A percentile compares a stretch with the other conserved stretches of the same genome.
These are phyloP conservation scores for Drosophila borealis DNA, from an alignment of 2,888 invertebrate genomes.

Conservation along the genomic window DNA sequence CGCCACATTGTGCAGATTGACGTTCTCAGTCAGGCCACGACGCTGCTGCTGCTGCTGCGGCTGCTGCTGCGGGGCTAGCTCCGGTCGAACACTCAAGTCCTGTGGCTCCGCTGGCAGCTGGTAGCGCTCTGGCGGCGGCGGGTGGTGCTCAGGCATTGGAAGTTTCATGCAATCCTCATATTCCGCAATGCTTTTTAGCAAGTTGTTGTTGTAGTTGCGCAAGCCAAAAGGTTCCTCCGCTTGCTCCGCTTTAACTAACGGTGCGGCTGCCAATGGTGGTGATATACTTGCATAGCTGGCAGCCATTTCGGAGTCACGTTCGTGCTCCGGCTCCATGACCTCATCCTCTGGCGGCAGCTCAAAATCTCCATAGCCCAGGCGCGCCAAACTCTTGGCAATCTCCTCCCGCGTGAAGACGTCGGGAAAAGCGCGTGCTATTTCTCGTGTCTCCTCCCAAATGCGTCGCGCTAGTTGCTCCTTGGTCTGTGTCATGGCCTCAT, in stretches of 20 bases:
- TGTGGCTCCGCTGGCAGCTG: slow-evolving; percentile 72
- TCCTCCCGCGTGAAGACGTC: slow-evolving; percentile 83
- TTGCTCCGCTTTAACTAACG: slow-evolving; percentile 57
- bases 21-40: slow-evolving; percentile 77
- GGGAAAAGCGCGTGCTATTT: slow-evolving; percentile 83
- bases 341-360: slow-evolving; percentile 68
- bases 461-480: slow-evolving; percentile 82
- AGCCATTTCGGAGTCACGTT: slow-evolving; percentile 21
- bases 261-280: slow-evolving; percentile 11
- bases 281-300: slow-evolving; percentile 46
- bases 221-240: slow-evolving; percentile 43
- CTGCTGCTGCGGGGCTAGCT: background rate
- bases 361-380: slow-evolving; percentile 82
- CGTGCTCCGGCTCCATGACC: slow-evolving; percentile 49
- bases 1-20: slow-evolving; percentile 81
- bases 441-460: slow-evolving; percentile 83
- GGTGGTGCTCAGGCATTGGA: slow-evolving; percentile 48
- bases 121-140: slow-evolving; percentile 24
- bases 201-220: slow-evolving; percentile 79
- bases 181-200: slow-evolving; percentile 80
- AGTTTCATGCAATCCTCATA: slow-evolving; percentile 77
- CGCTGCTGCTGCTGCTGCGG: slow-evolving; percentile 37
- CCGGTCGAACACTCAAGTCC: slow-evolving; percentile 74
- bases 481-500: slow-evolving; percentile 65
- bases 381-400: slow-evolving; percentile 80